Conservation (phyloP, 1,140 invertebrate species). For the Drosophila sp. region DNA sequence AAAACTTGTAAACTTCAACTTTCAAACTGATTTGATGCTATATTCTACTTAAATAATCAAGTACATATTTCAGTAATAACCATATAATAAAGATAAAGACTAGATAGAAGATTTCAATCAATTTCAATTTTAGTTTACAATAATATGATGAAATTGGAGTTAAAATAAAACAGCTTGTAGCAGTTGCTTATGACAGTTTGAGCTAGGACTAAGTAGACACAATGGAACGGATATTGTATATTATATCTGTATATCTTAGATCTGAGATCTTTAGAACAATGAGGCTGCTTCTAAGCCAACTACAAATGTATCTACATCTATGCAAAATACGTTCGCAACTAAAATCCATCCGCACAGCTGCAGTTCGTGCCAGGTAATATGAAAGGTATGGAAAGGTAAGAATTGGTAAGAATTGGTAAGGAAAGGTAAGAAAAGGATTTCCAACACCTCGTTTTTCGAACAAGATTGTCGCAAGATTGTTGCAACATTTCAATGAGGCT, state of each 20-base stretch:
- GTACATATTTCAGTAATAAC: no score
- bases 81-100: no score
- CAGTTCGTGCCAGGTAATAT: constrained; percentile 21
- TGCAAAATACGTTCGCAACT: no score
- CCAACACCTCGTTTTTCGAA: constrained; percentile 31
- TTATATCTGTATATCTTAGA: neutral
- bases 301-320: constrained; percentile 14
- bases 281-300: constrained; percentile 12
- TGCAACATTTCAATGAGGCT: constrained; percentile 38
- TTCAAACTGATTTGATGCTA: no score
- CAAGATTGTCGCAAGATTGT: constrained; percentile 55
- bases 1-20: no score
- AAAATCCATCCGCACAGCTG: constrained; percentile 49
- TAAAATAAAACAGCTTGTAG: neutral
- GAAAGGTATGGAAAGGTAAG: constrained; percentile 23
- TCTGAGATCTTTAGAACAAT: constrained; percentile 10
- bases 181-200: constrained; percentile 30
- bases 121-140: no score
- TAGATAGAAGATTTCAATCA: no score
- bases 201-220: neutral
- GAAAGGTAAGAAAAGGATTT: constrained; percentile 54
- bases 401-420: constrained; percentile 33
- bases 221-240: constrained; percentile 10
- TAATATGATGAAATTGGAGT: neutral
- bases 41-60: no score